Conservation (phyloP, 1,140 invertebrate species). For the Aphaenogaster rudis region DNA sequence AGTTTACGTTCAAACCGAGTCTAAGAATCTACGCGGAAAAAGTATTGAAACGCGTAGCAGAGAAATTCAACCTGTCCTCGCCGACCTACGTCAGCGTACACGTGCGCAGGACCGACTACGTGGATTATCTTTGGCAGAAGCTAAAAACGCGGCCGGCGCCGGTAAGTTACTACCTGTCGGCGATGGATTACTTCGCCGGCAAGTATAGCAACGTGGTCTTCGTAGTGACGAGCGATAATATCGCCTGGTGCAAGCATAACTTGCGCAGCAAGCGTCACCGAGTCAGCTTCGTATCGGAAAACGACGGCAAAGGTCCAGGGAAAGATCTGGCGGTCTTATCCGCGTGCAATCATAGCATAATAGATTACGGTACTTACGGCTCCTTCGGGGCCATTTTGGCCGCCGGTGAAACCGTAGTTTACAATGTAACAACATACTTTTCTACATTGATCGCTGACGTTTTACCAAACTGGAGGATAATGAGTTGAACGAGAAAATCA, state of each 20-base stretch:
- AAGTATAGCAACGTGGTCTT: slow-evolving; percentile 88
- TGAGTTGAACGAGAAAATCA: slow-evolving; percentile 80
- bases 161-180: slow-evolving; percentile 87
- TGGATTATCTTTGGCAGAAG: slow-evolving; percentile 88
- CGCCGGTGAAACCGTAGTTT: slow-evolving; percentile 89
- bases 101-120: slow-evolving; percentile 89
- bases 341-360: slow-evolving; percentile 90
- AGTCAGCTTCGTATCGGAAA: slow-evolving; percentile 87
- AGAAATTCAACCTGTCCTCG: slow-evolving; percentile 78
- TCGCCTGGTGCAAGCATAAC: slow-evolving; percentile 88
- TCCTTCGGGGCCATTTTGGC: slow-evolving; percentile 90
- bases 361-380: slow-evolving; percentile 91
- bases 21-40: slow-evolving; percentile 85
- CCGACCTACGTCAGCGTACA: slow-evolving; percentile 88
- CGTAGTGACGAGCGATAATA: slow-evolving; percentile 89
- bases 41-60: slow-evolving; percentile 83
- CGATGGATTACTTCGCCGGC: slow-evolving; percentile 88
- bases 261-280: slow-evolving; percentile 84
- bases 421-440: slow-evolving; percentile 88
- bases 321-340: slow-evolving; percentile 90
- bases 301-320: slow-evolving; percentile 85
- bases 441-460: slow-evolving; percentile 87
- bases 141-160: slow-evolving; percentile 86
- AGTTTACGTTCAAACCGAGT: slow-evolving; percentile 87
- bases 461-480: slow-evolving; percentile 88